These are phyloP conservation scores for Circaetus gallicus DNA, from an alignment of 2,113 vertebrate species.

Conservation along the genomic window DNA sequence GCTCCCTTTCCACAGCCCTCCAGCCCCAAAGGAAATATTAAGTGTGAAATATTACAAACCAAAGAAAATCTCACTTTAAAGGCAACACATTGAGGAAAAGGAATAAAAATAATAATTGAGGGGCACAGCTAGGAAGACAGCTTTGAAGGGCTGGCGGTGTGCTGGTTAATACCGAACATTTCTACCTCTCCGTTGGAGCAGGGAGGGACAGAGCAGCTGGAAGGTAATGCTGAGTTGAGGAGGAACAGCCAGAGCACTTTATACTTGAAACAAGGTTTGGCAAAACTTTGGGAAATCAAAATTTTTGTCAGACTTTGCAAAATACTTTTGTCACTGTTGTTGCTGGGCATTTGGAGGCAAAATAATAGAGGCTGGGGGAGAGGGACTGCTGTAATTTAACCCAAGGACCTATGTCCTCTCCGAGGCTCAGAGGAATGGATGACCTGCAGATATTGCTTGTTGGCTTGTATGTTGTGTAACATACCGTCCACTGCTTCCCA, in stretches of 20 bases:
- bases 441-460: not conserved
- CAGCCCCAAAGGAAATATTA: not conserved
- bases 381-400: not conserved
- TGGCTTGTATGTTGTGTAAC: conserved; percentile 21
- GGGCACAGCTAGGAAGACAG: not conserved
- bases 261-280: conserved; percentile 1
- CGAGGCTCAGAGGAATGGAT: not conserved
- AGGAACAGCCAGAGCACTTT: not conserved
- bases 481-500: not conserved
- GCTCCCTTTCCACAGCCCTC: not conserved
- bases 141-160: not conserved
- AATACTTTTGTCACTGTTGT: conserved; percentile 26
- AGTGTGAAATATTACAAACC: not conserved
- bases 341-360: conserved; percentile 20
- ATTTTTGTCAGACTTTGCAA: conserved; percentile 8
- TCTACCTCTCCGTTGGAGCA: not conserved
- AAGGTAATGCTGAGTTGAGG: not conserved
- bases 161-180: not conserved
- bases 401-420: not conserved
- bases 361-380: not conserved
- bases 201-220: not conserved
- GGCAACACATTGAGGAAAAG: not conserved
- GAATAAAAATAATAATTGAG: not conserved
- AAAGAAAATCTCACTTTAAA: conserved; percentile 3
- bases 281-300: not conserved